Evolutionary conservation across 1,140 invertebrate genomes (phyloP).

Genomic region (Caenorhabditis briggsae): DNA sequence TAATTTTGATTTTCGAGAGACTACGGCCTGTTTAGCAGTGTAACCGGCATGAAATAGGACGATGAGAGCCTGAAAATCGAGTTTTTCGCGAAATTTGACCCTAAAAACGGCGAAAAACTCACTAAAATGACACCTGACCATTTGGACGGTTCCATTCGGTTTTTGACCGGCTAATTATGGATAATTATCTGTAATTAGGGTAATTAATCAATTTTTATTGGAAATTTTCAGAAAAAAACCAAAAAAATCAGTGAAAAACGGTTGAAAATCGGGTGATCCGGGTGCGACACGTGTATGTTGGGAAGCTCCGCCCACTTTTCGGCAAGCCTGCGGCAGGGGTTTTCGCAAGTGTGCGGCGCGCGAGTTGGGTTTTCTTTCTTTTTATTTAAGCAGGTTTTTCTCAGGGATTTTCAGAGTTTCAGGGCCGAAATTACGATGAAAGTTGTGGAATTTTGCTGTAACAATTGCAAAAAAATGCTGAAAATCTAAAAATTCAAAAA

Average conservation of each 20-base stretch:
- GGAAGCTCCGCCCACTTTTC: slow-evolving; percentile 3
- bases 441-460: neutral
- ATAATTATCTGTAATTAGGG: neutral
- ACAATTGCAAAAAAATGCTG: neutral
- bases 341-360: slow-evolving; percentile 12
- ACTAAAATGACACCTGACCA: slow-evolving; percentile 17
- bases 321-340: neutral
- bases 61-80: neutral
- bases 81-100: neutral
- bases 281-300: slow-evolving; percentile 26
- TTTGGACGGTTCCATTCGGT: slow-evolving; percentile 40
- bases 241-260: neutral
- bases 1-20: slow-evolving; percentile 50
- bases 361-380: neutral
- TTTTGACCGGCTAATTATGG: neutral
- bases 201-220: neutral
- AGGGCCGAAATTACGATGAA: neutral
- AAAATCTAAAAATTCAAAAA: neutral
- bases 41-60: neutral
- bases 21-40: slow-evolving; percentile 27
- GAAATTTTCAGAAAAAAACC: neutral
- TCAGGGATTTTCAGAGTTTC: neutral
- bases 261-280: neutral
- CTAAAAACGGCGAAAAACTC: neutral
- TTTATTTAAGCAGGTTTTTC: neutral